These are phyloP conservation scores for Morus bassanus DNA, from an alignment of 2,797 vertebrate genomes.

Conservation along the genomic window DNA sequence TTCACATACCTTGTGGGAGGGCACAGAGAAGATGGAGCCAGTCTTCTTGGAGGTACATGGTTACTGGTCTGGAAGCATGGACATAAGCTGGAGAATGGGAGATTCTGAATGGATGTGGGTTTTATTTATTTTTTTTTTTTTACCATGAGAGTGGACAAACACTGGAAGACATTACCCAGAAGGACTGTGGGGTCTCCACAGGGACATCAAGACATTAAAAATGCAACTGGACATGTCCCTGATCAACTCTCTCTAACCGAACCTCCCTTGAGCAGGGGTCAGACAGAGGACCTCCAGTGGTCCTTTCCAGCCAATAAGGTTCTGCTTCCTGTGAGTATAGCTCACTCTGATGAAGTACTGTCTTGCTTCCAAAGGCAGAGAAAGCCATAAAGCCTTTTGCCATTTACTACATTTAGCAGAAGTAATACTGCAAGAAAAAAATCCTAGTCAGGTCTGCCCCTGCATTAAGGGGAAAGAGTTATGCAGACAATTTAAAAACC, in stretches of 20 bases:
- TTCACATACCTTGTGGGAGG: not conserved
- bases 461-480: conserved; percentile 42
- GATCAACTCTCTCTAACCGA: not conserved
- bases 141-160: not conserved
- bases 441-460: not conserved
- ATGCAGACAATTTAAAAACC: conserved; percentile 7
- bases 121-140: not conserved
- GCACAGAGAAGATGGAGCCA: not conserved
- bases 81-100: not conserved
- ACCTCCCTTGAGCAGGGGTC: not conserved
- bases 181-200: not conserved
- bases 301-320: not conserved
- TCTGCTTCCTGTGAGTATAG: not conserved
- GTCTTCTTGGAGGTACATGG: not conserved
- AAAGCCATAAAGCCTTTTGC: not conserved
- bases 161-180: not conserved
- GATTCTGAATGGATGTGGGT: not conserved
- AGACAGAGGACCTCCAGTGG: not conserved
- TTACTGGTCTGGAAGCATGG: not conserved
- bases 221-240: not conserved
- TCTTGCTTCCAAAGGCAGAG: not conserved
- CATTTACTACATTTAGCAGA: not conserved
- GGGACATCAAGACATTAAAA: not conserved
- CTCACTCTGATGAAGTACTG: not conserved
- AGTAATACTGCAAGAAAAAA: not conserved